These are phyloP conservation scores for Phymanthus crucifer DNA, from an alignment of 92 coral and sea anemone genomes.

Conservation along the genomic window DNA sequence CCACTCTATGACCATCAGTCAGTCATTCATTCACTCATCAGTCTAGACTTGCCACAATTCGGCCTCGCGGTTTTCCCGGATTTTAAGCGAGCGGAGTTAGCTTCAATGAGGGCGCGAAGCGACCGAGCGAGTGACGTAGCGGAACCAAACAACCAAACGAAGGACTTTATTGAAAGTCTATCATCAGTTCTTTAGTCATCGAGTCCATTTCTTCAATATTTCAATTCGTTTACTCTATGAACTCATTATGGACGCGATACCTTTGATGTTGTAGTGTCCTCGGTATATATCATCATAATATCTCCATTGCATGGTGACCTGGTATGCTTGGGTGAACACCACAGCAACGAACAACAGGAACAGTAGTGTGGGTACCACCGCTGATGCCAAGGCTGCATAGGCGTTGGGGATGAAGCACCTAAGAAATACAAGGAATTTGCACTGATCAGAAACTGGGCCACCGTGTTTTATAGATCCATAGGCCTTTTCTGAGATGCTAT, in stretches of 20 bases:
- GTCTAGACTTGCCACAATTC: too few relatives aligned
- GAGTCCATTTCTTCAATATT: too few relatives aligned
- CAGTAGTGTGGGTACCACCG: conserved; percentile 82
- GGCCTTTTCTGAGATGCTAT: too few relatives aligned
- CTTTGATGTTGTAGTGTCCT: conserved; percentile 94
- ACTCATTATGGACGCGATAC: conserved; percentile 30
- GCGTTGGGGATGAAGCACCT: conserved; percentile 96
- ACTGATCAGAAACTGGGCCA: background rate
- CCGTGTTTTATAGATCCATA: background rate
- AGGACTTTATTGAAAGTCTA: too few relatives aligned
- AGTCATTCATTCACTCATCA: background rate
- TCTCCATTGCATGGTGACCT: conserved; percentile 94
- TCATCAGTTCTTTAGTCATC: background rate
- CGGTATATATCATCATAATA: conserved; percentile 94
- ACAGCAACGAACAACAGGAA: conserved; percentile 89
- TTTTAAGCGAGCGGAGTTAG: too few relatives aligned
- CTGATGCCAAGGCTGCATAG: conserved; percentile 82
- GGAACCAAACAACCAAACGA: too few relatives aligned
- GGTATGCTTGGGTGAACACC: conserved; percentile 94
- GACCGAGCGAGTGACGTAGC: too few relatives aligned
- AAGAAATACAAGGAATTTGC: background rate
- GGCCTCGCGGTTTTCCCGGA: too few relatives aligned
- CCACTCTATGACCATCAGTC: background rate
- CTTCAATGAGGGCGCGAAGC: too few relatives aligned
- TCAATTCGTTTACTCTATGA: too few relatives aligned